Percentiles rank a stretch among this genome's conserved stretches.
phyloP scores from a whole-genome alignment of 2,113 vertebrate genomes.

The Climacteris rufus region DNA sequence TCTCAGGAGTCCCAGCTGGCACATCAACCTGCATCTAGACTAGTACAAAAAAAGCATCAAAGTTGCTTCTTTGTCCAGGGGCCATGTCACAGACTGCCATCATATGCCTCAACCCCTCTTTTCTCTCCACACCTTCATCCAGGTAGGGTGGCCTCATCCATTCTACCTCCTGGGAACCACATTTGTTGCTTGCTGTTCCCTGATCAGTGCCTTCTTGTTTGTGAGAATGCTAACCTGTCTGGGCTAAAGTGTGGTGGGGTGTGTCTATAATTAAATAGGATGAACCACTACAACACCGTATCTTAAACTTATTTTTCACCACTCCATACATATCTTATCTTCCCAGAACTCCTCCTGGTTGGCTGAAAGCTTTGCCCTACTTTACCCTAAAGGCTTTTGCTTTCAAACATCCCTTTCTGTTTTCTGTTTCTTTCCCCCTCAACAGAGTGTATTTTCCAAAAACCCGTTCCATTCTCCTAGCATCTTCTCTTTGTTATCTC shows the following conservation, averaged over 20 bases:
- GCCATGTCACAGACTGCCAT: accelerated
- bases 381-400: background rate
- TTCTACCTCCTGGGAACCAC: background rate
- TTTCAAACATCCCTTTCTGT: background rate
- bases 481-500: background rate
- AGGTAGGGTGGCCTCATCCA: background rate
- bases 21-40: background rate
- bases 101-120: background rate
- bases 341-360: background rate
- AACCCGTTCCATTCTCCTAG: background rate
- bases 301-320: background rate
- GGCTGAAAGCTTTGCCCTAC: background rate
- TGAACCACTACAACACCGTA: background rate
- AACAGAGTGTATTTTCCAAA: background rate
- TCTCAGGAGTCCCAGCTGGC: background rate
- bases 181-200: background rate
- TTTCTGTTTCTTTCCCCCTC: accelerated
- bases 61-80: background rate
- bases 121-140: background rate
- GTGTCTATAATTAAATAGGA: background rate
- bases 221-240: background rate
- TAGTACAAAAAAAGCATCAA: background rate
- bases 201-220: background rate
- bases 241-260: background rate
- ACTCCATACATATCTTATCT: background rate